phyloP scores from a whole-genome alignment of 2,797 vertebrate species.

The Orientallactaga sibirica region DNA sequence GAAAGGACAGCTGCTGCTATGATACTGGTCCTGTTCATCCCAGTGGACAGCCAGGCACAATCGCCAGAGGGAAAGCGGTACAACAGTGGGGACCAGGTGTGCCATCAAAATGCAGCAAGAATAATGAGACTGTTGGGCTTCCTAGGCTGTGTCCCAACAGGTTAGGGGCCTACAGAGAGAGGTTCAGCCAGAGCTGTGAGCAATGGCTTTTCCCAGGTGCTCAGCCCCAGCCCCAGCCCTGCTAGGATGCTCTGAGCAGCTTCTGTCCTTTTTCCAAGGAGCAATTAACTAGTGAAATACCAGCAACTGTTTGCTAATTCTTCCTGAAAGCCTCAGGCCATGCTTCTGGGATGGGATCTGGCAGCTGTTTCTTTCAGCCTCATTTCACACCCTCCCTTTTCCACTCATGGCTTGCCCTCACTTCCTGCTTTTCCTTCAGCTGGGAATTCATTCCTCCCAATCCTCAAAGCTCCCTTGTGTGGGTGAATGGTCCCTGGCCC shows the following conservation, averaged over 20 bases:
- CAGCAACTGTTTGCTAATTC: not conserved
- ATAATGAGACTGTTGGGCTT: slow-evolving; percentile 26
- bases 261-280: not conserved
- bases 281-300: not conserved
- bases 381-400: not conserved
- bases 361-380: not conserved
- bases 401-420: not conserved
- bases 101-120: not conserved
- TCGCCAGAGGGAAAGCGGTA: not conserved
- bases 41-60: not conserved
- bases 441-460: not conserved
- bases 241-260: not conserved
- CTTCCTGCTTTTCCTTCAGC: not conserved
- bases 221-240: not conserved
- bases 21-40: not conserved
- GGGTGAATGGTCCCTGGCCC: not conserved
- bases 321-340: not conserved
- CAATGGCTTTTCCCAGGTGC: not conserved
- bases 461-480: not conserved
- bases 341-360: not conserved
- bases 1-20: not conserved
- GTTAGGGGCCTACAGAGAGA: not conserved
- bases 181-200: not conserved
- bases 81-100: not conserved
- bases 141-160: not conserved